Conservation (phyloP, 2,797 vertebrate genomes). For the Artibeus lituratus region DNA sequence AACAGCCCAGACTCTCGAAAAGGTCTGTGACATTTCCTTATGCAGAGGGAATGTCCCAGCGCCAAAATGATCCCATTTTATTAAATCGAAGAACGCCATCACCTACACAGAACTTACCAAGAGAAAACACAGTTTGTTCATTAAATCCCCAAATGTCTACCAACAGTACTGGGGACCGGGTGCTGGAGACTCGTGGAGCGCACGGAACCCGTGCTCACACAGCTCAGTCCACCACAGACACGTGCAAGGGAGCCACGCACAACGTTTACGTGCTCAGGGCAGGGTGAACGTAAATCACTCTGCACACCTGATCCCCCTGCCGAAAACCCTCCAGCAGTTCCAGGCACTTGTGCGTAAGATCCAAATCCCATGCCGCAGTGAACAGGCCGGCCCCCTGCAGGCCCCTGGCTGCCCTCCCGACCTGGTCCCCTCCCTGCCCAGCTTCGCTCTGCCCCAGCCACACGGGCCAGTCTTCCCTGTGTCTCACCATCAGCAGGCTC, state of each 20-base stretch:
- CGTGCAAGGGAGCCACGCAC: accelerated
- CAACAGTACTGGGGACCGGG: neutral
- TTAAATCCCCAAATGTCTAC: neutral
- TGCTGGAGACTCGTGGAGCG: neutral
- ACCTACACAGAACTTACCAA: neutral
- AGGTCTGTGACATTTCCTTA: neutral
- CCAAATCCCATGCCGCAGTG: neutral
- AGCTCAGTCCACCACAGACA: neutral
- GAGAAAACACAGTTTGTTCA: neutral
- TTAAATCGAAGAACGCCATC: neutral
- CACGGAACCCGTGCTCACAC: accelerated
- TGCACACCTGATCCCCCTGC: neutral
- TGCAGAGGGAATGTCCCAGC: neutral
- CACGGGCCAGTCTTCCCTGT: neutral
- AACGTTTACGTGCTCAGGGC: accelerated
- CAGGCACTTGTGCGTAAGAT: neutral
- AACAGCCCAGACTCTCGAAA: neutral
- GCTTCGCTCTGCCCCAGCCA: neutral
- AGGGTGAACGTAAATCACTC: too few relatives aligned
- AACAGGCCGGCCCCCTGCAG: neutral
- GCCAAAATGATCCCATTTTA: neutral
- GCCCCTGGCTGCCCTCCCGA: neutral
- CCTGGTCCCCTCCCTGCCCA: neutral
- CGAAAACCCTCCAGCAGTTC: neutral
- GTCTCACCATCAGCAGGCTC: accelerated